Evolutionary conservation across 2,888 invertebrate species (phyloP).

Genomic region (Meliscaeva auricollis): DNA sequence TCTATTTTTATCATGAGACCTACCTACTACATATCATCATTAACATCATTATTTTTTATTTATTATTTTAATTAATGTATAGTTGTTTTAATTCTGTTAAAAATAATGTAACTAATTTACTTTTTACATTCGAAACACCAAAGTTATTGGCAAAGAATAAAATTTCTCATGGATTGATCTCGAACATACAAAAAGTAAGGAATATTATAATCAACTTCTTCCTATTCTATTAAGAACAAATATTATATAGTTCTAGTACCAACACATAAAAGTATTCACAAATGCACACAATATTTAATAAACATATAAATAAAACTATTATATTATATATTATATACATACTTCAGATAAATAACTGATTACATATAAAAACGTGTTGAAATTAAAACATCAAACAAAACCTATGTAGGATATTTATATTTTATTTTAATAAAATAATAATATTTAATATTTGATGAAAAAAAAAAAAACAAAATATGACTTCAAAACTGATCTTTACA

Average conservation of each 20-base stretch:
- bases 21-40: too few species aligned
- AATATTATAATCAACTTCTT: slow-evolving; percentile 55
- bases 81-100: too few species aligned
- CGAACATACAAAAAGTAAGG: slow-evolving; percentile 8
- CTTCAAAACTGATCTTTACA: slow-evolving; percentile 36
- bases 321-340: slow-evolving; percentile 39
- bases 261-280: slow-evolving; percentile 55
- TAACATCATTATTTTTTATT: too few species aligned
- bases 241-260: slow-evolving; percentile 14
- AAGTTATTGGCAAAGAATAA: not conserved
- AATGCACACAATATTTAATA: slow-evolving; percentile 59
- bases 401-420: not conserved
- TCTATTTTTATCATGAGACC: too few species aligned
- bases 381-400: not conserved
- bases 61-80: too few species aligned
- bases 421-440: slow-evolving; percentile 30
- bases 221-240: slow-evolving; percentile 35
- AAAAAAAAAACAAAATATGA: slow-evolving; percentile 33
- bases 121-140: not conserved
- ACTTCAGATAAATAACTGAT: slow-evolving; percentile 10
- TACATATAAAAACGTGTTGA: not conserved
- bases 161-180: slow-evolving; percentile 14
- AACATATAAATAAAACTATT: slow-evolving; percentile 36
- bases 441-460: slow-evolving; percentile 1
- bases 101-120: too few species aligned